phyloP scores from a whole-genome alignment of 2,113 vertebrate genomes.

The Callopanchax toddi region DNA sequence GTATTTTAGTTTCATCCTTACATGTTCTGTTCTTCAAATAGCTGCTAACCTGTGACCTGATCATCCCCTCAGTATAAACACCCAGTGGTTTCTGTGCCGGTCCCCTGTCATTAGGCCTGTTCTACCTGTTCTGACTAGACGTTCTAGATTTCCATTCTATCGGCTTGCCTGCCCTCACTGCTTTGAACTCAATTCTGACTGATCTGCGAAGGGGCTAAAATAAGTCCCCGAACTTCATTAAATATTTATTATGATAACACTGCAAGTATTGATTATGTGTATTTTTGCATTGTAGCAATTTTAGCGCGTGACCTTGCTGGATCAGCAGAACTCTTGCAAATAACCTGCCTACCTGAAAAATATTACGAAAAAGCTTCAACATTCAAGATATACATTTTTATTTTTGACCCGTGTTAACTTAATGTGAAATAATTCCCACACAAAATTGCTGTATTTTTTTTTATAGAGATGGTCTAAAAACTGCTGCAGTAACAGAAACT shows the following conservation, averaged over 20 bases:
- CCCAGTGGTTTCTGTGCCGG: background rate
- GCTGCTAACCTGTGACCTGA: background rate
- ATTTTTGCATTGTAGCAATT: background rate
- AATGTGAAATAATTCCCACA: background rate
- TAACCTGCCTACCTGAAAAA: background rate
- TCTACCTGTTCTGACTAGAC: background rate
- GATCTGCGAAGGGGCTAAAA: background rate
- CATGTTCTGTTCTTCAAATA: background rate
- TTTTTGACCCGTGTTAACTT: background rate
- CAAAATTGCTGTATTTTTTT: background rate
- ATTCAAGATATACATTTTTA: background rate
- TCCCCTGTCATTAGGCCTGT: background rate
- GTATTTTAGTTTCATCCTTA: background rate
- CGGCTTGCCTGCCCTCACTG: background rate
- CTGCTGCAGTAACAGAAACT: constrained; percentile 11
- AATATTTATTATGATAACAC: background rate
- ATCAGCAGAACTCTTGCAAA: background rate
- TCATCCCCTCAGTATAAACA: background rate
- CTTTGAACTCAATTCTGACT: background rate
- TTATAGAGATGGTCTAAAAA: background rate
- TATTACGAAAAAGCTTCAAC: background rate
- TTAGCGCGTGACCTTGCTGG: background rate
- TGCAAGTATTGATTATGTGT: background rate
- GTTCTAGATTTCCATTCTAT: background rate
- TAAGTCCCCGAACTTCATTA: background rate